Evolutionary conservation across 2,113 vertebrate genomes (phyloP).

Genomic region (Callochromis pleurospilus): DNA sequence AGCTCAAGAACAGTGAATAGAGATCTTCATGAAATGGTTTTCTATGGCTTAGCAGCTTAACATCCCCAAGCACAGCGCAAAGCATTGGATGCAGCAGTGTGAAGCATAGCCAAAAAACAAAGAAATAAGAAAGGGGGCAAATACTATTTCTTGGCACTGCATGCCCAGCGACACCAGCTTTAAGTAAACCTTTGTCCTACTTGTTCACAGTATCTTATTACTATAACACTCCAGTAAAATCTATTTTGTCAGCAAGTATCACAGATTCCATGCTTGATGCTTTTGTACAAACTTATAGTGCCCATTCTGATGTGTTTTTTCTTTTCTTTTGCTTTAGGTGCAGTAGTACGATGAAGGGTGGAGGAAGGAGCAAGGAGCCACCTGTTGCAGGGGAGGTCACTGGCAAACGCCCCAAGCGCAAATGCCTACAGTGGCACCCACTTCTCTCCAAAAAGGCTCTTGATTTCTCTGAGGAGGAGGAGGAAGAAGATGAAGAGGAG

Average conservation of each 20-base stretch:
- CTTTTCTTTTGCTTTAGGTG: slow-evolving; percentile 61
- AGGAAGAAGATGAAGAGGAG: slow-evolving; percentile 95
- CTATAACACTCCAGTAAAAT: not conserved
- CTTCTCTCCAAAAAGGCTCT: slow-evolving; percentile 93
- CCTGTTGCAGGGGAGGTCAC: slow-evolving; percentile 84
- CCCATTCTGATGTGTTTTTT: not conserved
- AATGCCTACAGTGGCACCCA: slow-evolving; percentile 98
- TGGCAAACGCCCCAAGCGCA: slow-evolving; percentile 91
- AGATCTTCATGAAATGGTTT: not conserved
- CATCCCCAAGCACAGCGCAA: not conserved
- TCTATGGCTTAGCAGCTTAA: not conserved
- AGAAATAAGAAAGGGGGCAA: not conserved
- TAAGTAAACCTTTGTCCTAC: not conserved
- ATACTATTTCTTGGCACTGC: not conserved
- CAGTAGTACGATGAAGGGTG: slow-evolving; percentile 96
- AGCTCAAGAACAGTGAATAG: not conserved
- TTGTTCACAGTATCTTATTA: not conserved
- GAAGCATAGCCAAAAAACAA: not conserved
- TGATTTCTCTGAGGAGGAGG: slow-evolving; percentile 96
- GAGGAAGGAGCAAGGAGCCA: slow-evolving; percentile 88
- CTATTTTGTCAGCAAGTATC: not conserved
- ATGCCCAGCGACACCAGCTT: not conserved
- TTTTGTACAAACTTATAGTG: not conserved
- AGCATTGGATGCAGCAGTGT: not conserved
- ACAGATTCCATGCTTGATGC: not conserved